These are phyloP conservation scores for Actinopyga echinites DNA, from an alignment of 53 echinoderm and acorn worm species.

Conservation along the genomic window DNA sequence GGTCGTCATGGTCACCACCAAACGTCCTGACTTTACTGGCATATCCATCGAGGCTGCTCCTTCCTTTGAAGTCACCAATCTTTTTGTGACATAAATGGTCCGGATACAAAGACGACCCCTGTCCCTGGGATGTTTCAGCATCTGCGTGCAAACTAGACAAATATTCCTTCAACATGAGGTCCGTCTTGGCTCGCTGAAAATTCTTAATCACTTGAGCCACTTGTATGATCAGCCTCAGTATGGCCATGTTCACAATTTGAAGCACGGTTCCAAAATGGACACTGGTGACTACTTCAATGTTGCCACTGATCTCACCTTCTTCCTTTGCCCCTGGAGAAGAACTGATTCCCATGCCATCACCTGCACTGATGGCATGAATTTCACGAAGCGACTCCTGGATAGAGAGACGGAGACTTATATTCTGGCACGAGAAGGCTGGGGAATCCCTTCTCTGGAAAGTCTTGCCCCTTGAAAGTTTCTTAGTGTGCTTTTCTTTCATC, in stretches of 20 bases:
- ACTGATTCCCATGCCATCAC: not conserved
- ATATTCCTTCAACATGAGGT: slow-evolving; percentile 65
- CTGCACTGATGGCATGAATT: not conserved
- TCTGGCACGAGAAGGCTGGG: slow-evolving; percentile 85
- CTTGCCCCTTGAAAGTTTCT: slow-evolving; percentile 48
- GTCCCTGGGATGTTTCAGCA: too few relatives aligned
- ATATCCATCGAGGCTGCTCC: not conserved
- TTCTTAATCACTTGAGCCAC: slow-evolving; percentile 74
- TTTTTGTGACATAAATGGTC: too few relatives aligned
- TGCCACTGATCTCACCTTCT: slow-evolving; percentile 57
- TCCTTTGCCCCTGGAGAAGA: slow-evolving; percentile 43
- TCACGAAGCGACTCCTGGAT: slow-evolving; percentile 59
- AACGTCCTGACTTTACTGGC: not conserved
- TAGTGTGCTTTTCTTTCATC: slow-evolving; percentile 46
- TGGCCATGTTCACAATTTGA: slow-evolving; percentile 94
- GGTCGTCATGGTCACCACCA: not conserved
- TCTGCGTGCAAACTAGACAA: slow-evolving; percentile 45
- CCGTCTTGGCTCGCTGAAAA: slow-evolving; percentile 72
- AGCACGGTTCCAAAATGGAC: slow-evolving; percentile 76
- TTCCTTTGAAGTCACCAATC: not conserved
- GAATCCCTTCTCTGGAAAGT: slow-evolving; percentile 64
- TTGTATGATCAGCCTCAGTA: slow-evolving; percentile 85
- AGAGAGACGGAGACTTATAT: slow-evolving; percentile 64
- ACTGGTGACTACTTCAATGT: slow-evolving; percentile 53
- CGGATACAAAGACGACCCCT: too few relatives aligned